Evolutionary conservation across 2,113 vertebrate genomes (phyloP).

Genomic region (Sminthopsis crassicaudata): DNA sequence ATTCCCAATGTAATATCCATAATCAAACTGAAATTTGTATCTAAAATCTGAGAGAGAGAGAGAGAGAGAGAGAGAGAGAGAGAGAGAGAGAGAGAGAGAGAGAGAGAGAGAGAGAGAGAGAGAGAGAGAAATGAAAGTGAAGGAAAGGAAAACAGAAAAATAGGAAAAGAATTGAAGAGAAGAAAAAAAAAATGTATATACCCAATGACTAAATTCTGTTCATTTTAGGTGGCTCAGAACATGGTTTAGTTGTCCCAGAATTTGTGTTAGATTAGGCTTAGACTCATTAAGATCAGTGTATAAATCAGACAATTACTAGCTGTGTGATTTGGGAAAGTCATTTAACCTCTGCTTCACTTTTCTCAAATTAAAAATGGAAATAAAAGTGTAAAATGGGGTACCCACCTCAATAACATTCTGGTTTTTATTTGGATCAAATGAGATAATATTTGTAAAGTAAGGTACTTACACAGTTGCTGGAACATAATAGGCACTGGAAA

Average conservation of each 20-base stretch:
- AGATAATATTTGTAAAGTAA: not conserved
- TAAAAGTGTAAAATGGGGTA: not conserved
- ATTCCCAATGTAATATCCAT: not conserved
- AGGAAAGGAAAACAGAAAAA: not conserved
- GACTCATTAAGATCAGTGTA: not conserved
- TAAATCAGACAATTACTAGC: not conserved
- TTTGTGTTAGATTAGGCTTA: not conserved
- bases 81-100: too few species aligned
- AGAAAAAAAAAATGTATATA: not conserved
- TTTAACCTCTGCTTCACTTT: not conserved
- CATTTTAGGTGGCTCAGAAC: not conserved
- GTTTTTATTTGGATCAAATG: not conserved
- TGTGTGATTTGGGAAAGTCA: not conserved
- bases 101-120: not conserved
- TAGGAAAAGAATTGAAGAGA: not conserved
- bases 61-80: not conserved
- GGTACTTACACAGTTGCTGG: not conserved
- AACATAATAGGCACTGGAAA: not conserved
- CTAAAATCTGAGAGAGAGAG: not conserved
- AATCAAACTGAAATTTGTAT: not conserved
- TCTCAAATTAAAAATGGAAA: not conserved
- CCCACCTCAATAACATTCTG: not conserved
- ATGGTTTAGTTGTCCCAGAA: not conserved
- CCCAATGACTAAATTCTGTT: not conserved
- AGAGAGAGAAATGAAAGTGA: not conserved